Evolutionary conservation across 2,113 vertebrate species (phyloP), one percentile per base, ranked within the genome.

Genomic region (Cyanocitta stelleri): DNA sequence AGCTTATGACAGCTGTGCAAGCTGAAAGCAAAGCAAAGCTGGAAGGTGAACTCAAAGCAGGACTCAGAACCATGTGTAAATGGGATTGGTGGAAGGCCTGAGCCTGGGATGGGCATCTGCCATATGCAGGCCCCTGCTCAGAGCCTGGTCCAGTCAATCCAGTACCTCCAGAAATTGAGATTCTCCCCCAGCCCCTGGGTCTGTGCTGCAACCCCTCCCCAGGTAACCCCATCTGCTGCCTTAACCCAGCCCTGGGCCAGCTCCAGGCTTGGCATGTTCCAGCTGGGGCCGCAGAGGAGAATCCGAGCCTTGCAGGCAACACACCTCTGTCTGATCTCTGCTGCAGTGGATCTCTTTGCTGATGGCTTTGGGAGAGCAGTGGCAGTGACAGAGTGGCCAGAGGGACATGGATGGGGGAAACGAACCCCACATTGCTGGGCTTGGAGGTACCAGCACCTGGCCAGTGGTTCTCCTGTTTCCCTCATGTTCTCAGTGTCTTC

Each of bases 401-500:
- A 37, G 61, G 61, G 52, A 35, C 6, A 0, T 1, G 32, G 1
- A 1, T 29, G 33, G 48, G 44, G 29, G 5, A 23, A 43, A 16
- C 0, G 0, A 77, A 13, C 33, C 52, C 49, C 13, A 4, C 0
- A 0, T 41, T 1, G 1, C 46, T 35, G 55, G 32, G 29, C 68
- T 61, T 1, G 3, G 48, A n/a, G 41, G 39, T 37, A 13, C 48
- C 63, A 69, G n/a, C 23, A 0, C 41, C 63, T 33, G 35, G 64
- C 63, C 67, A 41, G 2, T 0, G 0, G n/a, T 30, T 74, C 46
- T 80, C n/a, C 51, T 6, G 1, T 44, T 61, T 56, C 71, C 62
- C 62, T 41, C 22, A 22, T 30, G 64, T 27, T 30, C 77, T 43
- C 51, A 30, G 0, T 6, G 13, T 17, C 43, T 66, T 69, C 58